A percentile compares a stretch with the other conserved stretches of the same genome.
Conservation (phyloP, 92 coral and sea anemone genomes). For the Desmophyllum pertusum region DNA sequence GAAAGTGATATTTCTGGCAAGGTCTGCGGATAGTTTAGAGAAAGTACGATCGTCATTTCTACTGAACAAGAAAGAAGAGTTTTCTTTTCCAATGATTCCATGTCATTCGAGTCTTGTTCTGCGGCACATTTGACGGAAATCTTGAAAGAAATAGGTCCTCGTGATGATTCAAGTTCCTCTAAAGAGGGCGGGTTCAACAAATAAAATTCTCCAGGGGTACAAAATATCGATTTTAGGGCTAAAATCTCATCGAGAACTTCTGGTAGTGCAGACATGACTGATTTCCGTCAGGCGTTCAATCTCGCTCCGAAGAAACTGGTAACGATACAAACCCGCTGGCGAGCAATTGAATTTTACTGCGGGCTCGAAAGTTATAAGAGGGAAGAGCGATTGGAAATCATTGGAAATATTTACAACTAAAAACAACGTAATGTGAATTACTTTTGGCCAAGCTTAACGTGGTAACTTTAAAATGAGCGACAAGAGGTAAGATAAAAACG, state of each 20-base stretch:
- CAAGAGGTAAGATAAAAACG: constrained; percentile 23
- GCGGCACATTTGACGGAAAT: constrained; percentile 10
- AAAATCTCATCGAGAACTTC: constrained; percentile 67
- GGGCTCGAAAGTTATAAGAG: constrained; percentile 24
- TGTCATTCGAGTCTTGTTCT: not conserved
- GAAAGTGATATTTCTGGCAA: constrained; percentile 82
- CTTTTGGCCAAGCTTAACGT: not conserved
- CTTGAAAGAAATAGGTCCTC: constrained; percentile 38
- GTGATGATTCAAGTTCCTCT: constrained; percentile 13
- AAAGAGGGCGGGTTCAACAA: constrained; percentile 24
- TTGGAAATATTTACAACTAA: not conserved
- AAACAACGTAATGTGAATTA: not conserved
- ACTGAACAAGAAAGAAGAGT: not conserved
- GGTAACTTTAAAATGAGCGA: constrained; percentile 12
- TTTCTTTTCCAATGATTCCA: not conserved
- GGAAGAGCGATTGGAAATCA: not conserved
- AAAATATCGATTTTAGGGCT: constrained; percentile 88
- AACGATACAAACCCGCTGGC: constrained; percentile 22
- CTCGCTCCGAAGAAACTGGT: constrained; percentile 43
- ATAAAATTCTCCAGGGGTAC: constrained; percentile 79
- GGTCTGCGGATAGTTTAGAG: constrained; percentile 63
- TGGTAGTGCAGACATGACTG: constrained; percentile 4
- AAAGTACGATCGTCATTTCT: constrained; percentile 55
- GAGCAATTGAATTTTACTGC: not conserved
- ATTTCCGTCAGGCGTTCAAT: constrained; percentile 51